Percentiles rank a stretch among this genome's conserved stretches.
Evolutionary conservation across 1,140 invertebrate genomes (phyloP).

Genomic region (Batillaria attramentaria): DNA sequence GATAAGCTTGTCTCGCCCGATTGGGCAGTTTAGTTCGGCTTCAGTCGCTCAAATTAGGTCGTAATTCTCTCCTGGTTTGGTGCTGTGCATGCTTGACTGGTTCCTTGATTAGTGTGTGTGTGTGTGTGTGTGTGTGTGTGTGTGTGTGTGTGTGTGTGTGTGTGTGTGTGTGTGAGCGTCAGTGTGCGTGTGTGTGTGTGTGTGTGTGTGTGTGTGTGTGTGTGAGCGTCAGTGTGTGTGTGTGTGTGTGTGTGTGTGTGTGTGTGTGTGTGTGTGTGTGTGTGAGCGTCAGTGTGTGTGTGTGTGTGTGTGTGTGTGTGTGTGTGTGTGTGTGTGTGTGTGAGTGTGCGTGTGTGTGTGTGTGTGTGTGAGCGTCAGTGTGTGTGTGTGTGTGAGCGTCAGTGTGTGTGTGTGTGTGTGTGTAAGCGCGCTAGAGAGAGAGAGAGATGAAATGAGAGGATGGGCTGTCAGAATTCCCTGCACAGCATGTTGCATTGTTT

Average conservation of each 20-base stretch:
- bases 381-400: slow-evolving; percentile 10
- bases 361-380: slow-evolving; percentile 1
- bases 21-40: too few relatives aligned
- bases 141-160: slow-evolving; percentile 13
- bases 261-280: background rate
- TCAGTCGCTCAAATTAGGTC: too few relatives aligned
- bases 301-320: too few relatives aligned
- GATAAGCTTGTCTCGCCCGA: too few relatives aligned
- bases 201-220: slow-evolving; percentile 6
- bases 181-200: slow-evolving; percentile 20
- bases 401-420: background rate
- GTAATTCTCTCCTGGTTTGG: too few relatives aligned
- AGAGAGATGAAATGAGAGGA: background rate
- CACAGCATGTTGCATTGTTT: too few relatives aligned
- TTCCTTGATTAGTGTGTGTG: background rate
- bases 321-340: background rate
- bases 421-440: background rate
- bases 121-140: slow-evolving; percentile 19
- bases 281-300: too few relatives aligned
- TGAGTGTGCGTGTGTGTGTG: background rate
- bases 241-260: background rate
- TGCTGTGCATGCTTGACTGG: too few relatives aligned
- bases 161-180: slow-evolving; percentile 16
- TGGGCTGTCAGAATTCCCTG: too few relatives aligned
- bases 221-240: background rate